Base-by-base conservation (phyloP, 23 tunicate genomes). In the Corella eumyota region DNA sequence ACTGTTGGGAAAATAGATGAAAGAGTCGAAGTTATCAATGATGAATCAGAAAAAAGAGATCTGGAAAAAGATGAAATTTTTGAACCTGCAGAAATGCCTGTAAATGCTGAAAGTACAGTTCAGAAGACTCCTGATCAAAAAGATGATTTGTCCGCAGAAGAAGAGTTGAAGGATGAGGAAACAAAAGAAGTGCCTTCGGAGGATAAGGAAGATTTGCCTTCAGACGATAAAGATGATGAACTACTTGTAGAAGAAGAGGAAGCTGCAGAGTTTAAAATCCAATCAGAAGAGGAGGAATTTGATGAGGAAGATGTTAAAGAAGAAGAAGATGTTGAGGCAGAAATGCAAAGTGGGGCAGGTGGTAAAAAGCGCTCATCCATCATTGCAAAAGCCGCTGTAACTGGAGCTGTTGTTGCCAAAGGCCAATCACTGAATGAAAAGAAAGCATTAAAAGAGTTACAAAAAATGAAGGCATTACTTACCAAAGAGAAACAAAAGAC, bases 141-240 rank as follows among this genome's bases (percentile, higher is more conserved):
- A n/a, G n/a, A n/a, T n/a, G n/a, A n/a, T n/a, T n/a, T n/a, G n/a
- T n/a, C n/a, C n/a, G n/a, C n/a, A n/a, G n/a, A n/a, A n/a, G n/a
- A n/a, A n/a, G n/a, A n/a, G n/a, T n/a, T n/a, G n/a, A 21, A 54
- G 56, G 65, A 75, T 52, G 48, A 25, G 23, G 57, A 51, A 51
- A 25, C 57, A 51, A 9, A 27, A 51, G 57, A 19, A 7, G 22
- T n/a, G n/a, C n/a, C 57, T 5, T n/a, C 27, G 57, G 23, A 51
- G 22, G 57, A 51, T 9, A n/a, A 6, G 23, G 23, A 19, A 22
- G 64, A 58, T 58, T 9, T 29, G 40, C 26, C 19, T 15, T 6
- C 6, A 5, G 36, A 30, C 29, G 59, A n/a, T 11, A 15, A 53
- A 53, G 59, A 53, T 11, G 64, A 58, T 15, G 40, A 22, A 5